These are phyloP conservation scores for Fistularia tabacaria DNA, from an alignment of 2,797 vertebrate species.

Conservation along the genomic window DNA sequence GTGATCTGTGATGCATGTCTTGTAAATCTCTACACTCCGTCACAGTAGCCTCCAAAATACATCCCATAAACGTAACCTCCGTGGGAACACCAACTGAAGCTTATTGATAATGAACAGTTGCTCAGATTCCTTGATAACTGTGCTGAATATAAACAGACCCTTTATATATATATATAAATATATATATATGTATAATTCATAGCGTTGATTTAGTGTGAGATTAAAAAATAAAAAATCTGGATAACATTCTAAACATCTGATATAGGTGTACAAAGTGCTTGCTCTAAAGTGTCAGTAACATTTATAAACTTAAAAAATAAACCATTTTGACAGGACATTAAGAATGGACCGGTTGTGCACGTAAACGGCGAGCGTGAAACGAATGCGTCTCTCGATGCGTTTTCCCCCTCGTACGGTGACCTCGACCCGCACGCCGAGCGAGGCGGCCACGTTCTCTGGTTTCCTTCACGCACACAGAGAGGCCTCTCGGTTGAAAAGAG, in stretches of 20 bases:
- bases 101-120: constrained; percentile 41
- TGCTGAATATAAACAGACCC: constrained; percentile 42
- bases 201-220: constrained; percentile 44
- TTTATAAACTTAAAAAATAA: constrained; percentile 38
- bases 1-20: constrained; percentile 49
- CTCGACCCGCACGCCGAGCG: too few relatives aligned
- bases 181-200: constrained; percentile 16
- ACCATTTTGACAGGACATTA: background rate
- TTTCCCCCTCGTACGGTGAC: too few relatives aligned
- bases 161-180: too few relatives aligned
- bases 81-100: constrained; percentile 41
- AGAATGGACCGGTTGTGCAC: background rate
- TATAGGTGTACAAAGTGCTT: constrained; percentile 63
- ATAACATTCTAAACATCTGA: constrained; percentile 24
- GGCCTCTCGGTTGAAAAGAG: too few relatives aligned
- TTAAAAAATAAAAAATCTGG: constrained; percentile 39
- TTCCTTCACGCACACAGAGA: too few relatives aligned
- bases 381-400: too few relatives aligned
- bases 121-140: constrained; percentile 40
- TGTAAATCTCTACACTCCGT: constrained; percentile 59
- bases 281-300: constrained; percentile 65
- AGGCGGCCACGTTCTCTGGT: too few relatives aligned
- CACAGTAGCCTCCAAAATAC: constrained; percentile 61
- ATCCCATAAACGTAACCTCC: constrained; percentile 45
- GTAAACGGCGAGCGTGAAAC: constrained; percentile 39